Evolutionary conservation across 2,888 invertebrate genomes (phyloP), one percentile per base, ranked within the genome.

Genomic region (Heteropelma amictum): DNA sequence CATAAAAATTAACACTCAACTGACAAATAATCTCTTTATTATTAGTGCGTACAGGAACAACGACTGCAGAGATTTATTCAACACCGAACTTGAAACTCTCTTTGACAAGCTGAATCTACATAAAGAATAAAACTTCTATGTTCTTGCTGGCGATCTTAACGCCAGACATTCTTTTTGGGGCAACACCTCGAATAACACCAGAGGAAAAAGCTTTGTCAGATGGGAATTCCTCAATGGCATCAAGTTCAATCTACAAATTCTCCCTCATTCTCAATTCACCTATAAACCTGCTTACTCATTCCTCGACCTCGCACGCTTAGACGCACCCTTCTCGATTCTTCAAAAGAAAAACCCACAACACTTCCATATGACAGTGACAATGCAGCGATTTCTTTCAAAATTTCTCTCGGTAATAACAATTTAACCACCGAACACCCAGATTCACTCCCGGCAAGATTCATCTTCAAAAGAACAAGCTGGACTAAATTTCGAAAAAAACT

Each of bases 311-410:
- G 47, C 42, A 7, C 33, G 69, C 1, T 5, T 51, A 1, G 74
- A 74, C 30, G 42, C 47, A 0, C 40, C 64, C 12, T n/a, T 74
- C 12, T 12, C 4, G 19, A 53, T 5, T 14, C 14, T 7, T 35
- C 7, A 0, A 51, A 33, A 3, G 33, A 10, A 8, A 64, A 42
- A 19, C 2, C 28, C 0, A n/a, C 8, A 21, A 61, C 33, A 5
- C 35, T 70, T 5, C 74, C 63, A 2, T 73, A 69, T 26, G 69
- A 73, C 14, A 73, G 73, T 35, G 69, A 73, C 7, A 68, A 73
- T 26, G 10, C 54, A 0, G 73, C 69, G 14, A 54, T 73, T 0
- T 35, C 49, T 3, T 17, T 73, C 7, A 21, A 21, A n/a, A 1
- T 68, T 1, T 10, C 26, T 8, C 1, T 51, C 7, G 21, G 33